These are phyloP conservation scores for Strix aluco DNA, from an alignment of 2,113 vertebrate genomes.

Conservation along the genomic window DNA sequence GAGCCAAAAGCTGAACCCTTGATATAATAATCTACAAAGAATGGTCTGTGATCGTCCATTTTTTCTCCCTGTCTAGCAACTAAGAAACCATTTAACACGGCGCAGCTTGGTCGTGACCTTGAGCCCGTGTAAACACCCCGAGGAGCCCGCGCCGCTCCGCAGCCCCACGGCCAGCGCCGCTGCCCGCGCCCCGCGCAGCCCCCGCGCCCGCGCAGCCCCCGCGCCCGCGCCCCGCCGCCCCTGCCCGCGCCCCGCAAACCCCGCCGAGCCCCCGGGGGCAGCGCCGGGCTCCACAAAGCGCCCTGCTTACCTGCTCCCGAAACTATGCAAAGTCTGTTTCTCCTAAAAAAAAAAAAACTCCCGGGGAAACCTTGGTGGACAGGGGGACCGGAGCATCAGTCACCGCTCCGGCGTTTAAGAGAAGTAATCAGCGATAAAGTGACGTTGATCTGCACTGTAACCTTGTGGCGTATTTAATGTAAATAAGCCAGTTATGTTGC, in stretches of 20 bases:
- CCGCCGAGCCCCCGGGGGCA: slow-evolving; percentile 69
- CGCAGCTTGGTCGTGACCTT: slow-evolving; percentile 91
- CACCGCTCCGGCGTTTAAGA: slow-evolving; percentile 90
- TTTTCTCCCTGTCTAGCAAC: slow-evolving; percentile 78
- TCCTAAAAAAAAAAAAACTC: slow-evolving; percentile 78
- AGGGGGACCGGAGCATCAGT: slow-evolving; percentile 89
- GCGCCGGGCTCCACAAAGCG: slow-evolving; percentile 65
- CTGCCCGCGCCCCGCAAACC: slow-evolving; percentile 70
- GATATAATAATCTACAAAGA: slow-evolving; percentile 87
- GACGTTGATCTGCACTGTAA: slow-evolving; percentile 99
- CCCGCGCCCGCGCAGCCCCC: slow-evolving; percentile 54
- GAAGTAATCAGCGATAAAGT: slow-evolving; percentile 99
- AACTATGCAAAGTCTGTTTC: slow-evolving; percentile 85
- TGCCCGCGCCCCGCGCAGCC: slow-evolving; percentile 69
- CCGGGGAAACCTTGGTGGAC: slow-evolving; percentile 84
- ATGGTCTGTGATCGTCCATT: slow-evolving; percentile 85
- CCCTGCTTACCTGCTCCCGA: slow-evolving; percentile 88
- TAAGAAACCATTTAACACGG: slow-evolving; percentile 81
- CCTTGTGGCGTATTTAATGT: slow-evolving; percentile 99
- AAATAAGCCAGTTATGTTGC: slow-evolving; percentile 99
- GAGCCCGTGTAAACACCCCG: slow-evolving; percentile 90
- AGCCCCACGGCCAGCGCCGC: slow-evolving; percentile 16
- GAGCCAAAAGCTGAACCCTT: slow-evolving; percentile 87
- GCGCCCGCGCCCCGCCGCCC: slow-evolving; percentile 64
- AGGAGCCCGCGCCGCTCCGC: slow-evolving; percentile 72